phyloP scores from a whole-genome alignment of 2,113 vertebrate genomes.

The Silurus meridionalis region DNA sequence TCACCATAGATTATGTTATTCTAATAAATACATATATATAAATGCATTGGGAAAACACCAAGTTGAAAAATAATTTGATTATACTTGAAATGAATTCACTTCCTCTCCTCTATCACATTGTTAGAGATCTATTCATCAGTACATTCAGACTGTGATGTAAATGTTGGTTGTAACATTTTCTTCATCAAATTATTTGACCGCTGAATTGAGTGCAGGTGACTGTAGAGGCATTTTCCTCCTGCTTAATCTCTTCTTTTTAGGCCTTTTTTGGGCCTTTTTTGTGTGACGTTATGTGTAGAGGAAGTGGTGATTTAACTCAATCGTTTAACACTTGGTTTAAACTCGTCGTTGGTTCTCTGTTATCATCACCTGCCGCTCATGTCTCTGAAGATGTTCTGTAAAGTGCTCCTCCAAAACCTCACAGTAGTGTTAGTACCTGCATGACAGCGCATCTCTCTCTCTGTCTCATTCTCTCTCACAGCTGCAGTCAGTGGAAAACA shows the following conservation, averaged over 20 bases:
- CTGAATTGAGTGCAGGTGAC: neutral
- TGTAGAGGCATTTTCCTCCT: neutral
- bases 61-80: neutral
- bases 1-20: too few relatives aligned
- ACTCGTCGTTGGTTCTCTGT: constrained; percentile 42
- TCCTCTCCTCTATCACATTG: neutral
- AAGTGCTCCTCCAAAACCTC: neutral
- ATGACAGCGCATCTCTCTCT: neutral
- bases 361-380: constrained; percentile 43
- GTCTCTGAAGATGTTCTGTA: constrained; percentile 19
- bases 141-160: neutral
- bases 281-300: constrained; percentile 13
- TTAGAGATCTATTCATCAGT: neutral
- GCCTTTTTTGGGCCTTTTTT: neutral
- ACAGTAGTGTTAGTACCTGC: constrained; percentile 5
- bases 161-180: neutral
- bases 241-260: neutral
- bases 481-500: constrained; percentile 2
- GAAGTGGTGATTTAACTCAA: constrained; percentile 52
- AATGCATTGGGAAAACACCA: neutral
- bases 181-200: neutral
- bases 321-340: constrained; percentile 60
- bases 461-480: neutral
- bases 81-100: neutral
- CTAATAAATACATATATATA: neutral